Base-by-base conservation (phyloP, 37 sponge, comb jelly and placozoan species). In the Petrosia ficiformis region DNA sequence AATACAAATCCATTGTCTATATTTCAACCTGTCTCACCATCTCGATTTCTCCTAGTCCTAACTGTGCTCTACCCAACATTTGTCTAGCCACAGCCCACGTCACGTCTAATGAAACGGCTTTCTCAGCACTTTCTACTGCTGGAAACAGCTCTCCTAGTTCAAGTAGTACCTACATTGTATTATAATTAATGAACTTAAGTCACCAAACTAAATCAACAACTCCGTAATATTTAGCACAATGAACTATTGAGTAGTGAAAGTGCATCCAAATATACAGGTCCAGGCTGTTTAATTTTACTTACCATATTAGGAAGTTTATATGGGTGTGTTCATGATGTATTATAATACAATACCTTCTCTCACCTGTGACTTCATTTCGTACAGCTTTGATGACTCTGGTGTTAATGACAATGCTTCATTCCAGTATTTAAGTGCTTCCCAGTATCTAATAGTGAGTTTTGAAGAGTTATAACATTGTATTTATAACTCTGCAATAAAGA, bases 321-420 rank as follows among this genome's bases (percentile, higher is more conserved):
- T n/a, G n/a, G 10, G 54, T 48, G 54, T 48, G 54, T 48, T 10
- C 16, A 16, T 48, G 54, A 25, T 2, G n/a, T n/a, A n/a, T n/a
- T n/a, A n/a, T n/a, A n/a, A n/a, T n/a, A n/a, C n/a, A n/a, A n/a
- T n/a, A n/a, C n/a, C n/a, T n/a, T n/a, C n/a, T n/a, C n/a, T n/a
- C 34, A 89, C 93, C 79, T 93, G 93, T 30, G 92, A 52, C 59
- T 89, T 93, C 91, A 93, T 83, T 40, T 93, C 93, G 64, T 93
- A 67, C 39, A 93, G 76, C 14, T 37, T 70, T 1, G 86, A 82
- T 4, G 43, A 43, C 16, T 77, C 67, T 6, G 93, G 90, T 8
- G 82, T 93, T 24, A 89, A 54, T 54, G 84, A 67, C 19, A 93
- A 24, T 24, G 93, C 93, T 36, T 89, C 91, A 60, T 93, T 71